Conservation (phyloP, 2,797 vertebrate species). For the Smutsia temminckii region DNA sequence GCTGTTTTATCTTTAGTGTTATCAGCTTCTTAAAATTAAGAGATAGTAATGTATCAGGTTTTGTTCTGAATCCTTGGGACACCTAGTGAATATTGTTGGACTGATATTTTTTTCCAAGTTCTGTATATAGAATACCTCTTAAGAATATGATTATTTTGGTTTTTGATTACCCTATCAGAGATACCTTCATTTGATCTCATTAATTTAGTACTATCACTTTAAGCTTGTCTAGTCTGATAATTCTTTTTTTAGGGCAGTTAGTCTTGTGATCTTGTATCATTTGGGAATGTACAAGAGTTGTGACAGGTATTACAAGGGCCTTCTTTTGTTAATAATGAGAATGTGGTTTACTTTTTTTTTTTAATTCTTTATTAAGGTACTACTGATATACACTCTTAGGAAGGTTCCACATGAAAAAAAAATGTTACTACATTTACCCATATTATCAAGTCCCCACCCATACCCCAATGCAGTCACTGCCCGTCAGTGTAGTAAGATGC, state of each 20-base stretch:
- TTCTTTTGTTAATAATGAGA: background rate
- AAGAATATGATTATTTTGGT: background rate
- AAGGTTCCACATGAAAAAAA: no score
- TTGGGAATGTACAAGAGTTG: background rate
- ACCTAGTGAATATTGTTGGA: background rate
- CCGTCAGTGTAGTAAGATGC: no score
- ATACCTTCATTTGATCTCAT: background rate
- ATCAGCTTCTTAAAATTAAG: background rate
- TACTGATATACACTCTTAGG: no score
- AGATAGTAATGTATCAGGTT: background rate
- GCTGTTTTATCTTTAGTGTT: background rate
- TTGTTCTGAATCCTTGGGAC: background rate
- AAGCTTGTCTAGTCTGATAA: background rate
- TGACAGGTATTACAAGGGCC: background rate
- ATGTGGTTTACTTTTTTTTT: background rate
- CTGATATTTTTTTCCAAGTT: background rate
- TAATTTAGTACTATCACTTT: background rate
- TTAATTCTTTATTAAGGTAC: no score
- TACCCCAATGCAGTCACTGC: no score
- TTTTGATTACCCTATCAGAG: background rate
- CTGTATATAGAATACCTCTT: background rate
- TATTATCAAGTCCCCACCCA: no score
- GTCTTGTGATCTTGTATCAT: background rate
- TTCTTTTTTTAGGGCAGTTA: constrained; percentile 3
- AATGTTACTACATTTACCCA: no score